A percentile compares a stretch with the other conserved stretches of the same genome.
phyloP scores from a whole-genome alignment of 2,888 invertebrate genomes.

The Leuctra nigra region DNA sequence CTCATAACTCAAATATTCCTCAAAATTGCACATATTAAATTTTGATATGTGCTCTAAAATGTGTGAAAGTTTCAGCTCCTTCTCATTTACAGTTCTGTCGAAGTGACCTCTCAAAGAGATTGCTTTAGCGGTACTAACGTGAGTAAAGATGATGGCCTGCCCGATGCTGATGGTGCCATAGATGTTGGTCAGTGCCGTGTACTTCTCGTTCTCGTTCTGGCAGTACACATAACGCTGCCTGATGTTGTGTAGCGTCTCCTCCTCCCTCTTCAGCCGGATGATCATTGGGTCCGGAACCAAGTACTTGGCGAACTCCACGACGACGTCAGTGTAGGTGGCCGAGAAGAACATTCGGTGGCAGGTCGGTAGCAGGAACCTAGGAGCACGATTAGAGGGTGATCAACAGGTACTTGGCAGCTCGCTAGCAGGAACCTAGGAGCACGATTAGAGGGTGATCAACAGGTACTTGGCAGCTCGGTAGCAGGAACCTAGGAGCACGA shows the following conservation, averaged over 20 bases:
- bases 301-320: constrained; percentile 94
- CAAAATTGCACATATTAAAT: too few species aligned
- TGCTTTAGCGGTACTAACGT: constrained; percentile 48
- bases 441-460: too few species aligned
- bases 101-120: background rate
- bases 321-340: constrained; percentile 89
- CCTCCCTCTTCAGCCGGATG: constrained; percentile 79
- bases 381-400: too few species aligned
- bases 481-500: too few species aligned
- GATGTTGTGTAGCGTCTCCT: constrained; percentile 94
- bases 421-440: too few species aligned
- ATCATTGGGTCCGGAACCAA: constrained; percentile 88
- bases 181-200: constrained; percentile 88
- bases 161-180: constrained; percentile 95
- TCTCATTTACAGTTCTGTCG: too few species aligned
- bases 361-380: background rate
- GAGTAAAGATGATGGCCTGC: constrained; percentile 97
- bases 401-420: too few species aligned
- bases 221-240: constrained; percentile 95
- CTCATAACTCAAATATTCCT: too few species aligned
- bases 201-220: constrained; percentile 78
- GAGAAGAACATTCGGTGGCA: constrained; percentile 80
- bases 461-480: too few species aligned
- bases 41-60: too few species aligned
- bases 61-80: too few species aligned